Conservation (phyloP, 1,140 invertebrate species). For the Papilio xuthus region DNA sequence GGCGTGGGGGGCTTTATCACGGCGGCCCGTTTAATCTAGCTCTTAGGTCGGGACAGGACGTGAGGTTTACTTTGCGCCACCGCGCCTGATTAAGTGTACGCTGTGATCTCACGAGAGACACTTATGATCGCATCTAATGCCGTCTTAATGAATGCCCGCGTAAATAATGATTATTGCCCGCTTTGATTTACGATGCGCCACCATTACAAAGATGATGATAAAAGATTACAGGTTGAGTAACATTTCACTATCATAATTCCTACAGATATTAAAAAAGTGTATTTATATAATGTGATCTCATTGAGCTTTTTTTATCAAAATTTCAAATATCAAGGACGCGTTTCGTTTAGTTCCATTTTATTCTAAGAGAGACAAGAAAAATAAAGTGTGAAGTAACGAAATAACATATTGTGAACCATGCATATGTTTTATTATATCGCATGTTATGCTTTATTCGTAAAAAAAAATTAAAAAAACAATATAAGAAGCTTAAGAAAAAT, state of each 20-base stretch:
- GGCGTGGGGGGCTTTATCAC: conserved; percentile 69
- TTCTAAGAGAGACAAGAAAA: too few species aligned
- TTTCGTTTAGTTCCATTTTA: too few species aligned
- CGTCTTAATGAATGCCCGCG: conserved; percentile 61
- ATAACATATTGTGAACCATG: too few species aligned
- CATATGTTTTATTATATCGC: too few species aligned
- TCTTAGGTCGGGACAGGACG: conserved; percentile 67
- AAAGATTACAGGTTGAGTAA: not conserved
- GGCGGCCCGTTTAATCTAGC: conserved; percentile 75
- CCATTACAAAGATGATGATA: conserved; percentile 3
- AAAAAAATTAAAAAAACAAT: too few species aligned
- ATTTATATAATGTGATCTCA: not conserved
- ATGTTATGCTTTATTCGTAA: too few species aligned
- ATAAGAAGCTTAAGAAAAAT: not conserved
- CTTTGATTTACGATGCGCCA: conserved; percentile 52
- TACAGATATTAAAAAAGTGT: not conserved
- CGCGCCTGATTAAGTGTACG: conserved; percentile 74
- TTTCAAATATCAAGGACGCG: too few species aligned
- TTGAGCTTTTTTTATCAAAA: not conserved
- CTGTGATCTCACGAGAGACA: conserved; percentile 69
- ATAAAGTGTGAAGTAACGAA: too few species aligned
- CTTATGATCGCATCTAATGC: conserved; percentile 65
- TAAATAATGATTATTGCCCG: conserved; percentile 63
- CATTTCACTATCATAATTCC: not conserved
- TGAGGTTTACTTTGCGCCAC: conserved; percentile 70